phyloP scores from a whole-genome alignment of 2,888 invertebrate genomes.

The Himalopsyche kuldschensis region DNA sequence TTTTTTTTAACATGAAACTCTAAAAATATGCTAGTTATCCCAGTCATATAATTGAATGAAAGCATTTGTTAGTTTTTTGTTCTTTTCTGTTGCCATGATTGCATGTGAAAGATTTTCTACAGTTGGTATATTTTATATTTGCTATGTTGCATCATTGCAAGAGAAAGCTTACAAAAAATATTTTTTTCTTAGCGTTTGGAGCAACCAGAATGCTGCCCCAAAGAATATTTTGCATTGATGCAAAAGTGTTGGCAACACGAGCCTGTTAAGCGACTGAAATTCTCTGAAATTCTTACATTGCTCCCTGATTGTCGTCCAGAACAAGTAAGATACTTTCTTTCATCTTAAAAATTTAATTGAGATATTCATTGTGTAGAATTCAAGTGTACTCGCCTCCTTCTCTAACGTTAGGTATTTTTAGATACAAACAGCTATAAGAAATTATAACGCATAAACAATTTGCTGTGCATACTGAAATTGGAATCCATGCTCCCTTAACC shows the following conservation, averaged over 20 bases:
- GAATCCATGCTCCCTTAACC: not conserved
- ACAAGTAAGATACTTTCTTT: constrained; percentile 58
- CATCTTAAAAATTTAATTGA: not conserved
- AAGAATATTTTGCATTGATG: constrained; percentile 91
- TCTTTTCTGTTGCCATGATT: not conserved
- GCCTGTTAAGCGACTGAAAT: constrained; percentile 83
- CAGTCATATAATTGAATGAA: not conserved
- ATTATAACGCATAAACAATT: too few species aligned
- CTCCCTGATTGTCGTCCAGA: constrained; percentile 88
- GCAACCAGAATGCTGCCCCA: constrained; percentile 92
- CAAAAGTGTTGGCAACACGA: constrained; percentile 96
- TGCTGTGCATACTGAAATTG: not conserved
- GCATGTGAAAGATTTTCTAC: not conserved
- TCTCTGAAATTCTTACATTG: constrained; percentile 77
- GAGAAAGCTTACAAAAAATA: too few species aligned
- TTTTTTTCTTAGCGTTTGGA: constrained; percentile 70
- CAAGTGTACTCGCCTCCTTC: too few species aligned
- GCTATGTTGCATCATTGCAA: too few species aligned
- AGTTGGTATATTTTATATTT: not conserved
- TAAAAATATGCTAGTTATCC: too few species aligned
- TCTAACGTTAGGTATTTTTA: not conserved
- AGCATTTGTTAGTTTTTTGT: not conserved
- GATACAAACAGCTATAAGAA: too few species aligned
- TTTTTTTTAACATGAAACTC: too few species aligned
- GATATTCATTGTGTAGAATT: not conserved